Percentiles rank a stretch among this genome's conserved stretches.
These are phyloP conservation scores for Hylomyscus alleni DNA, from an alignment of 2,797 vertebrate species.

Conservation along the genomic window DNA sequence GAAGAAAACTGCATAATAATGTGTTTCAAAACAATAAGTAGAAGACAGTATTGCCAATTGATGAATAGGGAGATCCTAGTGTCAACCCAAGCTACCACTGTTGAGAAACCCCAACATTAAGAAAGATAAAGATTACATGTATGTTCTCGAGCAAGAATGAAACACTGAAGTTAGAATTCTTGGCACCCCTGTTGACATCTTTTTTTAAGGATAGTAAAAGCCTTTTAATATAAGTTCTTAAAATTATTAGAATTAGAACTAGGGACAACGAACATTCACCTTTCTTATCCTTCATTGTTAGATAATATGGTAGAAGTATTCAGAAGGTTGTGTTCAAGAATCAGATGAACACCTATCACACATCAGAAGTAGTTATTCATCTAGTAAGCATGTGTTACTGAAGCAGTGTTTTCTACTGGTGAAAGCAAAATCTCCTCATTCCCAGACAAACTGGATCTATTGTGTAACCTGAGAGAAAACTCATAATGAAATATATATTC, in stretches of 20 bases:
- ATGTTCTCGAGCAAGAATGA: not conserved
- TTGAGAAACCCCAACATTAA: not conserved
- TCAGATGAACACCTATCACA: not conserved
- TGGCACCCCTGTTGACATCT: not conserved
- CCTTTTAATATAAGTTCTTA: not conserved
- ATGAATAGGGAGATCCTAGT: not conserved
- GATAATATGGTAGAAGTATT: not conserved
- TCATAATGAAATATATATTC: not conserved
- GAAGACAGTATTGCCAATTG: not conserved
- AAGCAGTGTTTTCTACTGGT: conserved; percentile 30
- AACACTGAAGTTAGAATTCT: not conserved
- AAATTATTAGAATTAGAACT: conserved; percentile 23
- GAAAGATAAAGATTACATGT: not conserved
- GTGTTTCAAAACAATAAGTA: conserved; percentile 31
- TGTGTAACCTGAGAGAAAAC: conserved; percentile 11
- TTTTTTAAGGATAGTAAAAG: not conserved
- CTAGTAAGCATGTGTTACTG: conserved; percentile 13
- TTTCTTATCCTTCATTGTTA: conserved; percentile 25
- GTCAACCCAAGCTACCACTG: not conserved
- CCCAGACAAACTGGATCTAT: not conserved
- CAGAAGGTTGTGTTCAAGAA: conserved; percentile 18
- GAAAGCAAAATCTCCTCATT: conserved; percentile 37
- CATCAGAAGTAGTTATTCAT: conserved; percentile 8
- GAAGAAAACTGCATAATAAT: not conserved
- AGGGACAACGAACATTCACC: not conserved